Percentiles rank a stretch among this genome's conserved stretches.
Conservation (phyloP, 2,797 vertebrate genomes). For the Falco novaeseelandiae region DNA sequence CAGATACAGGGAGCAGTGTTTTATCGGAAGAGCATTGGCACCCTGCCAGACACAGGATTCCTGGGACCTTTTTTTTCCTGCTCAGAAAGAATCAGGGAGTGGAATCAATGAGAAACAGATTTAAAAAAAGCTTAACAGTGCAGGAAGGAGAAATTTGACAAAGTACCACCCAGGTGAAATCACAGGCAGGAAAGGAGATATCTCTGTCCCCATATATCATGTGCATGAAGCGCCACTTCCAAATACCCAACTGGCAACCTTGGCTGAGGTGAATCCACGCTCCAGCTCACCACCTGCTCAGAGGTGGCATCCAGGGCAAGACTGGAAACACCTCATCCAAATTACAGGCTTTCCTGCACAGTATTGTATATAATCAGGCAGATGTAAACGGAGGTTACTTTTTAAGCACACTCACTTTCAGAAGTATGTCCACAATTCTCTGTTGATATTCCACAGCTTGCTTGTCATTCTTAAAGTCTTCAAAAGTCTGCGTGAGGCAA, state of each 20-base stretch:
- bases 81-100: not conserved
- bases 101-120: not conserved
- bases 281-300: not conserved
- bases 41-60: not conserved
- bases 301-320: not conserved
- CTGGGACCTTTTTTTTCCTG: not conserved
- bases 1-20: not conserved
- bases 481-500: constrained; percentile 87
- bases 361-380: not conserved
- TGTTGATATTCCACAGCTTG: constrained; percentile 98
- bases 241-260: not conserved
- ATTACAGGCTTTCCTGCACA: not conserved
- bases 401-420: constrained; percentile 82
- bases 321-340: not conserved
- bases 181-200: not conserved
- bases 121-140: not conserved
- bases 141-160: not conserved
- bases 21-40: not conserved
- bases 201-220: not conserved
- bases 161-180: not conserved
- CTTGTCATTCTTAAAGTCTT: constrained; percentile 98
- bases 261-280: not conserved
- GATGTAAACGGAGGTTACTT: not conserved
- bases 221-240: not conserved
- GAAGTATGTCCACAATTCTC: constrained; percentile 95